phyloP scores from a whole-genome alignment of 1,140 invertebrate genomes.

The Neotoxoptera formosana region DNA sequence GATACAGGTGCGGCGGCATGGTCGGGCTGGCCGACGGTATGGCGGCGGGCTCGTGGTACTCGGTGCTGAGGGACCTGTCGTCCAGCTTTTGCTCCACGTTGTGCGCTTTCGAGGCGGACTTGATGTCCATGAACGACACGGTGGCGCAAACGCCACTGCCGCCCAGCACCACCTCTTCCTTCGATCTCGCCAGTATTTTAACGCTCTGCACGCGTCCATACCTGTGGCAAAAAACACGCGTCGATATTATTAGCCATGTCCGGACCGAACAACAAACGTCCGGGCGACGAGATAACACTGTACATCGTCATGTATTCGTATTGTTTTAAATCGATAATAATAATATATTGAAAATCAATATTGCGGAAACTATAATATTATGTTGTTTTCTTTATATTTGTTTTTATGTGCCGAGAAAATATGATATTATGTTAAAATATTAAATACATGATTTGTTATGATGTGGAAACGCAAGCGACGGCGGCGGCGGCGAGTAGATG shows the following conservation, averaged over 20 bases:
- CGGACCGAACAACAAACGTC: not conserved
- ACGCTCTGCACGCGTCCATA: slow-evolving; percentile 97
- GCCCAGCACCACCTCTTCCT: slow-evolving; percentile 64
- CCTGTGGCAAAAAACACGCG: slow-evolving; percentile 68
- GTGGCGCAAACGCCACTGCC: slow-evolving; percentile 73
- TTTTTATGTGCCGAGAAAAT: not conserved
- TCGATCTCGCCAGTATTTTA: slow-evolving; percentile 78
- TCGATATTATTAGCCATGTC: slow-evolving; percentile 48
- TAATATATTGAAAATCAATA: not conserved
- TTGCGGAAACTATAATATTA: not conserved
- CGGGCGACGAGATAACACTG: not conserved
- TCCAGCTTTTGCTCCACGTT: slow-evolving; percentile 88
- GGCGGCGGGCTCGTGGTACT: slow-evolving; percentile 89
- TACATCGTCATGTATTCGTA: not conserved
- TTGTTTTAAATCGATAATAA: not conserved
- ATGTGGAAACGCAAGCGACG: too few relatives aligned
- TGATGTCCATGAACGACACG: slow-evolving; percentile 96
- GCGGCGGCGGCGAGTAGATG: not conserved
- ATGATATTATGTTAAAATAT: not conserved
- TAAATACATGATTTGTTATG: not conserved
- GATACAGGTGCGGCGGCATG: slow-evolving; percentile 57
- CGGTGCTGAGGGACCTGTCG: slow-evolving; percentile 84
- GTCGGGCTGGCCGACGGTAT: slow-evolving; percentile 67
- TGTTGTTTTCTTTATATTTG: not conserved
- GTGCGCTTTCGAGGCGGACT: slow-evolving; percentile 92